A percentile compares a stretch with the other conserved stretches of the same genome.
phyloP scores from a whole-genome alignment of 2,888 invertebrate genomes.

The Lepidochrysops patricia region DNA sequence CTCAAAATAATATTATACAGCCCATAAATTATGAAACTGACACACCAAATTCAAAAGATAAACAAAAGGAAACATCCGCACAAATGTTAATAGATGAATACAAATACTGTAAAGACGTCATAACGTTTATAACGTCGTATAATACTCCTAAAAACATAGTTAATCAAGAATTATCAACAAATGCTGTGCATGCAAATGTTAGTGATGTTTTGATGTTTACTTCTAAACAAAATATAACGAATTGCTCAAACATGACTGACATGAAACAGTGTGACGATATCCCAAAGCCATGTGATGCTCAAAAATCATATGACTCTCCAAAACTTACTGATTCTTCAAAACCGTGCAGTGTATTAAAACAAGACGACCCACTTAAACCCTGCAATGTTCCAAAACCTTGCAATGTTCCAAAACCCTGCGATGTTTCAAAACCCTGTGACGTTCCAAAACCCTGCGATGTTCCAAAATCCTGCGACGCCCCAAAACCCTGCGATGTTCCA shows the following conservation, averaged over 20 bases:
- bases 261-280: background rate
- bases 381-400: no score
- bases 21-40: background rate
- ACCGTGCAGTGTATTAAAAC: background rate
- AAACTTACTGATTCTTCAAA: background rate
- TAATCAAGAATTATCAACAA: background rate
- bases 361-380: background rate
- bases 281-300: background rate
- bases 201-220: background rate
- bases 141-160: background rate
- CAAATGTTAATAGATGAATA: conserved; percentile 23
- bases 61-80: background rate
- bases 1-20: background rate
- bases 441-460: background rate
- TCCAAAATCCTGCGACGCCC: background rate
- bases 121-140: conserved; percentile 14
- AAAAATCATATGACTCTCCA: background rate
- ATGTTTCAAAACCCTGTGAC: background rate
- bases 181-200: background rate
- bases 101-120: conserved; percentile 40
- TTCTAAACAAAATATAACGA: background rate
- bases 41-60: background rate
- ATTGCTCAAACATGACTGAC: background rate
- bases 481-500: background rate
- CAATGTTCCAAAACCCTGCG: no score